Base-by-base conservation (phyloP, 2,797 vertebrate genomes). In the Falco biarmicus region DNA sequence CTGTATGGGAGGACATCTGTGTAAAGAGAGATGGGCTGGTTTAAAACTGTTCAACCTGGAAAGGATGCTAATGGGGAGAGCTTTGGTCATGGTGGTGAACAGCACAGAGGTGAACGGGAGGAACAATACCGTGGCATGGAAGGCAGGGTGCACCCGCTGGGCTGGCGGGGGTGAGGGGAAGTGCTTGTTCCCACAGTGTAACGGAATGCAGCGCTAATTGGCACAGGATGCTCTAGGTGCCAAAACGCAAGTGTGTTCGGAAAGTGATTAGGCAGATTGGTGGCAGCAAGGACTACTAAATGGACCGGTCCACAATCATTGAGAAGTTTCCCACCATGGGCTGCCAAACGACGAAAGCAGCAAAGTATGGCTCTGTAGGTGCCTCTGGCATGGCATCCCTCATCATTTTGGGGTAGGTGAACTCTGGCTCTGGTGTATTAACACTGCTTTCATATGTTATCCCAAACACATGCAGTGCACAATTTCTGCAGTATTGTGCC, bases 111-210 rank as follows among this genome's bases (percentile, higher is more conserved):
- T 12, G 54, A 87, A 63, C 2, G 12, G 43, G n/a, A 68, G 32
- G 70, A 90, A n/a, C 28, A n/a, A 5, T 11, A 10, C 26, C 0
- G 1, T 19, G 63, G 45, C 32, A 3, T 0, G 26, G 43, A 41
- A 76, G 54, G 34, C 86, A 73, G 61, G 57, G 57, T 59, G 57
- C 59, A 50, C 18, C 50, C 53, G 6, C 43, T 7, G 24, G 25
- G 7, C 54, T 50, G 68, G 41, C 11, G 16, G 76, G 59, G 68
- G 53, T 22, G 66, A 84, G 54, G 74, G 60, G 32, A 90, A 86
- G 32, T 56, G 47, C 54, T 71, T 41, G 63, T 64, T 86, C 74
- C 29, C 79, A 19, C 22, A 1, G 28, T 7, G 32, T 18, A 61
- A 19, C 9, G 17, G 75, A 82, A 79, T 29, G 87, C 22, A 19